phyloP scores from a whole-genome alignment of 2,888 invertebrate species.

The Panzeria rudis region DNA sequence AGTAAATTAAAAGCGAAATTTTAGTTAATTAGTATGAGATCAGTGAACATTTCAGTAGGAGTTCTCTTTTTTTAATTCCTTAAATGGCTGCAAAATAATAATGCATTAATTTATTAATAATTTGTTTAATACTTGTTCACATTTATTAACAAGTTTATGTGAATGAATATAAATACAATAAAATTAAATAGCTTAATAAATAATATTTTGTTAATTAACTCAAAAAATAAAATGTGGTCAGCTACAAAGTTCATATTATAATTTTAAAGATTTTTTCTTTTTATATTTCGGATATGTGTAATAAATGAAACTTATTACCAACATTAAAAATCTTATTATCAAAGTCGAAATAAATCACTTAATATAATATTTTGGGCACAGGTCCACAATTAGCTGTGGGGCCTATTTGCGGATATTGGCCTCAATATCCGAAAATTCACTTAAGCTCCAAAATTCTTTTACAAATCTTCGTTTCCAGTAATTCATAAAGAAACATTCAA shows the following conservation, averaged over 20 bases:
- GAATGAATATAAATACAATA: neutral
- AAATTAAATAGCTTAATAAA: conserved; percentile 7
- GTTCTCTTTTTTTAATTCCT: conserved; percentile 4
- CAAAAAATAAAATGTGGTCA: neutral
- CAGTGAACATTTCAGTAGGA: conserved; percentile 15
- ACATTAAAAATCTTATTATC: too few species aligned
- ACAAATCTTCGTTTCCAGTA: too few species aligned
- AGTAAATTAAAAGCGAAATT: conserved; percentile 14
- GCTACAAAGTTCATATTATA: neutral
- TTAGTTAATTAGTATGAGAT: conserved; percentile 13
- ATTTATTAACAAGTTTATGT: conserved; percentile 20
- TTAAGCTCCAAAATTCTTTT: too few species aligned
- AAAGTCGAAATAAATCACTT: too few species aligned
- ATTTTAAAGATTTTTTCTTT: too few species aligned
- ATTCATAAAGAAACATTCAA: too few species aligned
- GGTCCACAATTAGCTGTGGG: too few species aligned
- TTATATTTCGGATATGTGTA: too few species aligned
- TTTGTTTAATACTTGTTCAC: conserved; percentile 15
- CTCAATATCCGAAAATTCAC: too few species aligned
- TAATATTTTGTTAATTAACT: neutral
- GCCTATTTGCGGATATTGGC: too few species aligned
- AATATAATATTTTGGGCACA: too few species aligned
- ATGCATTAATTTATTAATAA: conserved; percentile 6
- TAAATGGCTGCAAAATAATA: conserved; percentile 4
- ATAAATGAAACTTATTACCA: too few species aligned